Base-by-base conservation (phyloP, 2,113 vertebrate species). In the Seriola aureovittata region DNA sequence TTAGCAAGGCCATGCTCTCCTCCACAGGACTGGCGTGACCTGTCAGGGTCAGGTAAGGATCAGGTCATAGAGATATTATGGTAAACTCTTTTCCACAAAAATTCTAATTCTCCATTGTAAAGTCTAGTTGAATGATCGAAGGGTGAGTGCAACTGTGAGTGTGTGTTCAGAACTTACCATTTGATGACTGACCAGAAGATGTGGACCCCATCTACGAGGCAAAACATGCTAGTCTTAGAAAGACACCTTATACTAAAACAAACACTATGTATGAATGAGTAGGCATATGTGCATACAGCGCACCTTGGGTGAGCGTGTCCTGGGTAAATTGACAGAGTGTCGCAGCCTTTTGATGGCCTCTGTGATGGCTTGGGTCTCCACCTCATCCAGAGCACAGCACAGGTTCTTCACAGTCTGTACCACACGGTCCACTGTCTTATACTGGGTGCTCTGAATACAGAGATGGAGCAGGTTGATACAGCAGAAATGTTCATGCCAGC, bases 391-490 rank as follows among this genome's bases (percentile, higher is more conserved):
- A n/a, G 96, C 94, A 75, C 93, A 96, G 91, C 98, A 99, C 55
- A 99, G 94, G 93, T 96, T 98, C 93, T 97, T 97, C 88, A 97
- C 96, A 29, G 95, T 95, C 94, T 97, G 97, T 88, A 97, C 96
- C 85, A 99, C 86, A 46, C 96, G 95, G 54, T 99, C 98, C 83
- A 97, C 93, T 1, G 95, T 93, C 94, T 97, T 97, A 80, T 97
- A 96, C 83, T 96, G 97, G 72, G 95, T 96, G 85, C 95, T 95
- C 95, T 96, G 77, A 7, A 78, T 5, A 79, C 21, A 79, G 13
- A 78, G 21, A 67, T 1, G 34, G n/a, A 63, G 55, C 14, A 29
- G 32, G 29, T 50, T 71, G 13, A 13, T 23, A 54, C 1, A 38
- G 32, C 34, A 44, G 55, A 62, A 7, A 38, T 40, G 4, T 8